Conservation (phyloP, 2,797 vertebrate genomes). For the Pseudocheirus occidentalis region DNA sequence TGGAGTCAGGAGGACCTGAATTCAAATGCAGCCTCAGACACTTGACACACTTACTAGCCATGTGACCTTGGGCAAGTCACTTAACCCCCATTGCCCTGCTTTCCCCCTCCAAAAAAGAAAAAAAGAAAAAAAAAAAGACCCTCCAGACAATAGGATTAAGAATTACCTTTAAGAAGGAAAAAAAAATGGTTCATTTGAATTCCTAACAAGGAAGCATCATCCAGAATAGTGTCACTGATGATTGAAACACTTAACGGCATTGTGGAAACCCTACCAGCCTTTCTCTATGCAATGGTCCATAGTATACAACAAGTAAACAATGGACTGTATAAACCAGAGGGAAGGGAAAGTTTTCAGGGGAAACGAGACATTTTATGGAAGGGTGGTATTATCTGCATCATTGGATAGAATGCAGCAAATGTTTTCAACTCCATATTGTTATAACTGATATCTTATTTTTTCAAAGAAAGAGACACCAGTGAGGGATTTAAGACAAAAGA, state of each 20-base stretch:
- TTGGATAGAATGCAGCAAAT: slow-evolving; percentile 57
- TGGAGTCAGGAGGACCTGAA: too few relatives aligned
- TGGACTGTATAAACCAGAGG: slow-evolving; percentile 67
- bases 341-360: slow-evolving; percentile 65
- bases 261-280: slow-evolving; percentile 50
- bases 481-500: slow-evolving; percentile 54
- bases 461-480: slow-evolving; percentile 30
- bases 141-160: background rate
- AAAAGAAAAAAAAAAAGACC: background rate
- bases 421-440: slow-evolving; percentile 66
- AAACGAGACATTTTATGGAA: slow-evolving; percentile 60
- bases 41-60: too few relatives aligned
- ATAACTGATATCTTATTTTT: slow-evolving; percentile 49
- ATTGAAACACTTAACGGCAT: slow-evolving; percentile 44
- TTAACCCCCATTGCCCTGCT: too few relatives aligned
- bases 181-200: slow-evolving; percentile 44
- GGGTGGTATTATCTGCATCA: slow-evolving; percentile 61
- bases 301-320: slow-evolving; percentile 57
- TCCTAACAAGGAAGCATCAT: slow-evolving; percentile 44
- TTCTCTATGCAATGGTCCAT: slow-evolving; percentile 49
- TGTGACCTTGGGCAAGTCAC: too few relatives aligned
- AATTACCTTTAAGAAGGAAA: slow-evolving; percentile 64
- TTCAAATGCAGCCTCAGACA: too few relatives aligned
- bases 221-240: background rate
- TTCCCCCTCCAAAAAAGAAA: too few relatives aligned